Evolutionary conservation across 2,113 vertebrate genomes (phyloP).

Genomic region (Poeciliopsis turrubarensis): DNA sequence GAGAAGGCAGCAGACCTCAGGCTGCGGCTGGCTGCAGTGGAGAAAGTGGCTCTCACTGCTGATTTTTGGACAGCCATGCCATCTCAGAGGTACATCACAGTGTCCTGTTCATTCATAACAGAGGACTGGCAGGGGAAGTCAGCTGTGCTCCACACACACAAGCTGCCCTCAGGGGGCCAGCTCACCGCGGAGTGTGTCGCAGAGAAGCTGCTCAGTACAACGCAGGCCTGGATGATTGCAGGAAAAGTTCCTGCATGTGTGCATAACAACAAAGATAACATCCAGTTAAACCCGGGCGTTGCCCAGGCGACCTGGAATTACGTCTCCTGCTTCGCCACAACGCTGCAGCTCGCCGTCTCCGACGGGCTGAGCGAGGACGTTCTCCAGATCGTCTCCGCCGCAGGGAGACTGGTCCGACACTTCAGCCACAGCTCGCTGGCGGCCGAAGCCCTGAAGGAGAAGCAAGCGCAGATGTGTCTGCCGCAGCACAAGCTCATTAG

Average conservation of each 20-base stretch:
- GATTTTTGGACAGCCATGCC: conserved; percentile 62
- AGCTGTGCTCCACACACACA: conserved; percentile 64
- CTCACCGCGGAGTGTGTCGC: conserved; percentile 1
- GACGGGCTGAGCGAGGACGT: conserved; percentile 63
- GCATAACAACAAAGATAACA: conserved; percentile 41
- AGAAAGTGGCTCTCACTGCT: conserved; percentile 61
- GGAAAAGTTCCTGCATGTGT: conserved; percentile 56
- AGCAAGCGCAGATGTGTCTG: conserved; percentile 66
- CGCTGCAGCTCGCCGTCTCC: conserved; percentile 43
- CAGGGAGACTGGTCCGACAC: conserved; percentile 60
- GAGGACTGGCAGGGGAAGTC: conserved; percentile 62
- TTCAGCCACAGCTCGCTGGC: conserved; percentile 47
- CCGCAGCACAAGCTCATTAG: conserved; percentile 56
- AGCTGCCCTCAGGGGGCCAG: conserved; percentile 26
- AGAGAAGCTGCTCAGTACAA: conserved; percentile 40
- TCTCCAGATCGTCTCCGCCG: conserved; percentile 43
- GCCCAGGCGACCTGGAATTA: conserved; percentile 45
- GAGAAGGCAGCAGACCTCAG: conserved; percentile 60
- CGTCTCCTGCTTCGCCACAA: conserved; percentile 57
- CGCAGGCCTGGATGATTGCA: conserved; percentile 50
- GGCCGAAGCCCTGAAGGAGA: conserved; percentile 55
- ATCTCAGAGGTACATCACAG: conserved; percentile 55
- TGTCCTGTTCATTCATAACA: conserved; percentile 66
- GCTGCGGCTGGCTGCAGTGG: conserved; percentile 42
- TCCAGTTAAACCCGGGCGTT: neutral